A percentile compares a stretch with the other conserved stretches of the same genome.
These are phyloP conservation scores for Erynnis tages DNA, from an alignment of 2,888 invertebrate species.

Conservation along the genomic window DNA sequence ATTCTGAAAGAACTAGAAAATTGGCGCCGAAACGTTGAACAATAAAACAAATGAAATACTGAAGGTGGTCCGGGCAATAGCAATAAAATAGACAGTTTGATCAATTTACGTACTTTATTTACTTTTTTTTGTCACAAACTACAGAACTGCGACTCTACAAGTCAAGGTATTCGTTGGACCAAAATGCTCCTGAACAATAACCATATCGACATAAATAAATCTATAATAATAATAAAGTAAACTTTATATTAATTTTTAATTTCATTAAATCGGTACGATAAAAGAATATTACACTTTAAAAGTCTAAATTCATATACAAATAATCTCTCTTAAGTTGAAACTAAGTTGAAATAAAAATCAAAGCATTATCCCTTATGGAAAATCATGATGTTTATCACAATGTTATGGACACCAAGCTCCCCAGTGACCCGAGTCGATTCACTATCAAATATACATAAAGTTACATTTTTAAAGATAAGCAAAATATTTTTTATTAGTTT, in stretches of 20 bases:
- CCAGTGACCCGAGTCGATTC: constrained; percentile 55
- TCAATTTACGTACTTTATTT: constrained; percentile 75
- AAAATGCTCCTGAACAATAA: constrained; percentile 72
- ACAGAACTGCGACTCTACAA: constrained; percentile 76
- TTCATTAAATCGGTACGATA: constrained; percentile 69
- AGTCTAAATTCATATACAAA: constrained; percentile 79
- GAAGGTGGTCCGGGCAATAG: too few species aligned
- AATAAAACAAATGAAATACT: too few species aligned
- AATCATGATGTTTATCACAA: constrained; percentile 79
- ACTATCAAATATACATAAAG: constrained; percentile 78
- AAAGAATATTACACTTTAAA: constrained; percentile 67
- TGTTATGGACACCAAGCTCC: constrained; percentile 74
- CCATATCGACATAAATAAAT: constrained; percentile 71
- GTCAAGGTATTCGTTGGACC: constrained; percentile 70
- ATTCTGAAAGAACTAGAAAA: background rate
- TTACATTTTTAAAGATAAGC: constrained; percentile 70
- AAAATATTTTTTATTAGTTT: constrained; percentile 50
- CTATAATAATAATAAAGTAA: constrained; percentile 62
- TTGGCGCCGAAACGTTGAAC: background rate
- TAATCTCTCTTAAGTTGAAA: constrained; percentile 74
- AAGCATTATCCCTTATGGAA: constrained; percentile 72
- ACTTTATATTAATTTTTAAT: constrained; percentile 60
- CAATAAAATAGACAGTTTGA: constrained; percentile 42
- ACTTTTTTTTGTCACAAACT: constrained; percentile 73
- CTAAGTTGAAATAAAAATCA: constrained; percentile 63